Conservation (phyloP, 1,140 invertebrate species). For the Adoxophyes honmai region DNA sequence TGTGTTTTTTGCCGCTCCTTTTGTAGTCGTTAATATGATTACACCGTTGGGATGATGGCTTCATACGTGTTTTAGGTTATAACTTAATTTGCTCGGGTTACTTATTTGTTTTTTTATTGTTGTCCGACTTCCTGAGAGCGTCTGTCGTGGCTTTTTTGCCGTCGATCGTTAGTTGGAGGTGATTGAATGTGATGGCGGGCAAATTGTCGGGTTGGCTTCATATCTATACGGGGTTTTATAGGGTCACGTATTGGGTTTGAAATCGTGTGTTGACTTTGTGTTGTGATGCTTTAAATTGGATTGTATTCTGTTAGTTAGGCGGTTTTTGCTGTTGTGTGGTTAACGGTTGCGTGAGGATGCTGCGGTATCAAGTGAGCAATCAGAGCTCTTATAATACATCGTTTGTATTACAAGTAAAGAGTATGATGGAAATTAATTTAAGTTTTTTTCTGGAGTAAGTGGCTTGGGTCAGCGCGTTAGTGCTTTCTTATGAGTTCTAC, state of each 20-base stretch:
- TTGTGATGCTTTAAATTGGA: slow-evolving; percentile 35
- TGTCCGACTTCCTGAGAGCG: slow-evolving; percentile 69
- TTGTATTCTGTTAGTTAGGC: slow-evolving; percentile 40
- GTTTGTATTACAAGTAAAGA: too few species aligned
- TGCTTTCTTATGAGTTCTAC: too few species aligned
- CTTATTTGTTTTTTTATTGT: slow-evolving; percentile 75
- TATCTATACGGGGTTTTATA: slow-evolving; percentile 17
- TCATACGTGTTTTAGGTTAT: slow-evolving; percentile 76
- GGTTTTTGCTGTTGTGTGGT: slow-evolving; percentile 30
- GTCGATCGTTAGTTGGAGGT: slow-evolving; percentile 59
- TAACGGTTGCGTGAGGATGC: slow-evolving; percentile 18
- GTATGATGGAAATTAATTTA: too few species aligned
- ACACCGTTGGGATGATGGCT: slow-evolving; percentile 74
- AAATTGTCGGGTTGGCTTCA: slow-evolving; percentile 45
- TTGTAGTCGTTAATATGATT: slow-evolving; percentile 77
- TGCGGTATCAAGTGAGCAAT: background rate
- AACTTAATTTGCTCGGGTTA: slow-evolving; percentile 74
- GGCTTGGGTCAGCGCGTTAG: too few species aligned
- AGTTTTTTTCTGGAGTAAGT: too few species aligned
- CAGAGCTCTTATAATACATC: too few species aligned
- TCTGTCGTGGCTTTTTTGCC: slow-evolving; percentile 64
- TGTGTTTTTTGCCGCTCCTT: slow-evolving; percentile 72
- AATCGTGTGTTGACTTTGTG: slow-evolving; percentile 46
- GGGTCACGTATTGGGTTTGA: slow-evolving; percentile 44
- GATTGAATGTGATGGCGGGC: slow-evolving; percentile 70